These are phyloP conservation scores for Uloborus plumipes DNA, from an alignment of 2,888 invertebrate species.

Conservation along the genomic window DNA sequence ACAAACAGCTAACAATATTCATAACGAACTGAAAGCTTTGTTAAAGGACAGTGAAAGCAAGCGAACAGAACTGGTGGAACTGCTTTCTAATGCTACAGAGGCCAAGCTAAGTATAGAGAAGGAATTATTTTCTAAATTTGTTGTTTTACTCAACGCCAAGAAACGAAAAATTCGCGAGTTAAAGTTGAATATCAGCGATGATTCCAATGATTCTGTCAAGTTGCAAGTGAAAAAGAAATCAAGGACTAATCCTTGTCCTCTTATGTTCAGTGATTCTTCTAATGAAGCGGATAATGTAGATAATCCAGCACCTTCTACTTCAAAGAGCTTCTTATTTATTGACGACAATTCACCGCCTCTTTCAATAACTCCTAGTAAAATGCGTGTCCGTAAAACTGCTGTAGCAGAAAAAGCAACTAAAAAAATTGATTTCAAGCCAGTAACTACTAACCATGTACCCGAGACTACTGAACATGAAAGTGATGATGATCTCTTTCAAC, in stretches of 20 bases:
- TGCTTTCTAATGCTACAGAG: constrained; percentile 23
- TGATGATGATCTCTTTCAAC: constrained; percentile 28
- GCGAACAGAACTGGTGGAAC: background rate
- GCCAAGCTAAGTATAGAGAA: constrained; percentile 56
- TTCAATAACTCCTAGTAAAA: constrained; percentile 9
- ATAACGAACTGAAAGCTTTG: constrained; percentile 4
- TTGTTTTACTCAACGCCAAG: constrained; percentile 60
- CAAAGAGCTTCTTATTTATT: constrained; percentile 23
- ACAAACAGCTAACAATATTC: background rate
- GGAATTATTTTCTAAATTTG: constrained; percentile 65
- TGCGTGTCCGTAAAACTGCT: constrained; percentile 12
- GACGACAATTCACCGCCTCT: constrained; percentile 1
- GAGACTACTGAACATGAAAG: constrained; percentile 17
- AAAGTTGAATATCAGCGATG: background rate
- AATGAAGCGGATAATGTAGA: constrained; percentile 27
- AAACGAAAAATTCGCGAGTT: constrained; percentile 58
- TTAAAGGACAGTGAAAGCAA: constrained; percentile 16
- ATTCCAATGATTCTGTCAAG: background rate
- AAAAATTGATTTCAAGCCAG: background rate
- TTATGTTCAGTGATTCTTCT: constrained; percentile 26
- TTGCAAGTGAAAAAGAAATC: no score
- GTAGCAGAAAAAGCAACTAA: background rate
- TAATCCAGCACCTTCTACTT: constrained; percentile 15
- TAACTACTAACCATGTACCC: background rate
- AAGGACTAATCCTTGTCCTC: no score